Conservation (phyloP, 1,140 invertebrate genomes). For the Leucophenga varia region DNA sequence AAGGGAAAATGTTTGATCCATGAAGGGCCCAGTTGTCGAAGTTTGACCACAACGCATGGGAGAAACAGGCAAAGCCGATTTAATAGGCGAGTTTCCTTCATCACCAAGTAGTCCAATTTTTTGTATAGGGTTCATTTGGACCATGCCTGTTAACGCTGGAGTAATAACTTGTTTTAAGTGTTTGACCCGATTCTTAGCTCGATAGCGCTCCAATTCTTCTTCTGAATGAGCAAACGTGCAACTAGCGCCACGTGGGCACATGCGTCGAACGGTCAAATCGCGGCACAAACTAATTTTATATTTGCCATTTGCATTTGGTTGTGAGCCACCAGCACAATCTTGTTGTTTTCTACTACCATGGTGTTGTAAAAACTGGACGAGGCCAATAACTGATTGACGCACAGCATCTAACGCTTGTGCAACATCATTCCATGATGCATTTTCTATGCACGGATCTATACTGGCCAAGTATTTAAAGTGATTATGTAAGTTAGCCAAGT, state of each 20-base stretch:
- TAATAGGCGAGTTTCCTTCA: slow-evolving; percentile 3
- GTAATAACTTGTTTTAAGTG: slow-evolving; percentile 37
- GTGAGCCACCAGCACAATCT: slow-evolving; percentile 60
- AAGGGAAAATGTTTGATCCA: slow-evolving; percentile 23
- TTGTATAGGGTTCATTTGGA: no score
- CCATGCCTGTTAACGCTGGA: no score
- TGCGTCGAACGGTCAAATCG: slow-evolving; percentile 74
- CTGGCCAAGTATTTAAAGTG: slow-evolving; percentile 83
- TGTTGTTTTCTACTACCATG: slow-evolving; percentile 69
- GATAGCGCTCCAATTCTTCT: slow-evolving; percentile 83
- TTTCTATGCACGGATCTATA: slow-evolving; percentile 76
- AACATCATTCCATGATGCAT: slow-evolving; percentile 68
- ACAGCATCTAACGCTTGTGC: slow-evolving; percentile 78
- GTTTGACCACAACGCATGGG: slow-evolving; percentile 35
- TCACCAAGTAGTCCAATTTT: no score
- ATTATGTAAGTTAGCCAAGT: slow-evolving; percentile 72
- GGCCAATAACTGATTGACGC: slow-evolving; percentile 76
- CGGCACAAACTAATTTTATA: slow-evolving; percentile 93
- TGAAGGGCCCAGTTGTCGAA: slow-evolving; percentile 19
- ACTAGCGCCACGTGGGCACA: slow-evolving; percentile 80
- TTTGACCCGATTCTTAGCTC: slow-evolving; percentile 45
- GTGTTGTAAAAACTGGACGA: slow-evolving; percentile 83
- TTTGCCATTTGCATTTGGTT: slow-evolving; percentile 69
- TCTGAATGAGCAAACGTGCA: slow-evolving; percentile 93
- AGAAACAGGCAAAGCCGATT: slow-evolving; percentile 32